Conservation (phyloP, 2,113 vertebrate genomes). For the Microcebus murinus region DNA sequence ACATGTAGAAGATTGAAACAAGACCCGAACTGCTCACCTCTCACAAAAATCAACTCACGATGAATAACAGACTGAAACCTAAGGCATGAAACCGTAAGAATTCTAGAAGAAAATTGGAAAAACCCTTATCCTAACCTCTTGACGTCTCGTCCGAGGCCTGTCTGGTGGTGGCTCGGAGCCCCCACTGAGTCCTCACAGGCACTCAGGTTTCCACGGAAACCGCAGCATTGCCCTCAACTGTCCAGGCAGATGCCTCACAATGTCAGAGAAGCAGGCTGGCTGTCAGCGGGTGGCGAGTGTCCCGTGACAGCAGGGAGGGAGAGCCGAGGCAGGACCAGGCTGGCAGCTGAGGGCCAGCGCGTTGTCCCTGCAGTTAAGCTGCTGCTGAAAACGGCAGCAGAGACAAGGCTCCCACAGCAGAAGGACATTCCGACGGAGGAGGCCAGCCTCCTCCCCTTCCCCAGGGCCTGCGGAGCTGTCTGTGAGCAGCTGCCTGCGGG, state of each 20-base stretch:
- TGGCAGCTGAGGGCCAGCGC: conserved; percentile 23
- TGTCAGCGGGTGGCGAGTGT: neutral
- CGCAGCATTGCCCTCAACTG: neutral
- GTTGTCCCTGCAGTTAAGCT: neutral
- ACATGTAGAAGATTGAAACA: too few relatives aligned
- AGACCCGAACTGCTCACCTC: too few relatives aligned
- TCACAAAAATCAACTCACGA: too few relatives aligned
- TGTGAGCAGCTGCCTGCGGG: neutral
- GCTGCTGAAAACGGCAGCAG: conserved; percentile 56
- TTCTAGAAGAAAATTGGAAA: too few relatives aligned
- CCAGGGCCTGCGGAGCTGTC: neutral
- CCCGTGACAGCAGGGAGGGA: neutral
- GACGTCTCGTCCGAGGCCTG: neutral
- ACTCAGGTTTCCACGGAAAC: conserved; percentile 27
- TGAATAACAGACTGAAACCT: too few relatives aligned
- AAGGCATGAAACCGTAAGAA: too few relatives aligned
- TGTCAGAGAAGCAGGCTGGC: conserved; percentile 51
- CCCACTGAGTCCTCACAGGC: neutral
- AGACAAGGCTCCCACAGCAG: neutral
- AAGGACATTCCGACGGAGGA: conserved; percentile 11
- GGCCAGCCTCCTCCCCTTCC: neutral
- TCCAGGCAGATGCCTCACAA: neutral
- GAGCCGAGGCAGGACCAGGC: neutral
- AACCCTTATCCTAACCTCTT: neutral
- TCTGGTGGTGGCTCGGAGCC: neutral